A percentile compares a stretch with the other conserved stretches of the same genome.
phyloP scores from a whole-genome alignment of 2,113 vertebrate genomes.

The Todiramphus saurophagus region DNA sequence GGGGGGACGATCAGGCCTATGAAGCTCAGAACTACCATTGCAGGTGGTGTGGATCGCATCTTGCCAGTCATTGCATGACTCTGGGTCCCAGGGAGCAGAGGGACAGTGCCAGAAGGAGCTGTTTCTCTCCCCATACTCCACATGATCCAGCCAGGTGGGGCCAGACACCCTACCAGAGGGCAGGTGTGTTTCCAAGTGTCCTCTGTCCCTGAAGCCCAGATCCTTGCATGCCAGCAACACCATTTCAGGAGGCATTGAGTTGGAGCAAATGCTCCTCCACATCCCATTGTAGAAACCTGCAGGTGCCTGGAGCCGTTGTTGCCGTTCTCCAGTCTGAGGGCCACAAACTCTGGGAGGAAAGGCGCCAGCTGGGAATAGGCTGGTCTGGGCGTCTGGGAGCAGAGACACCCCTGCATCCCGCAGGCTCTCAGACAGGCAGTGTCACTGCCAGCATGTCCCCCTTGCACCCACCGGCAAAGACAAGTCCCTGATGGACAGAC shows the following conservation, averaged over 20 bases:
- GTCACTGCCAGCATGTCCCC: no score
- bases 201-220: neutral
- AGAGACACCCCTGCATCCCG: no score
- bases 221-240: neutral
- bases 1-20: neutral
- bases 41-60: neutral
- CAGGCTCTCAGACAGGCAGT: no score
- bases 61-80: neutral
- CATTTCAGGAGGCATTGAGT: neutral
- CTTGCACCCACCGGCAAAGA: no score
- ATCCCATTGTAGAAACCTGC: no score
- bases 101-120: neutral
- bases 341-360: no score
- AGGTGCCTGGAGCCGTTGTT: no score
- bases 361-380: no score
- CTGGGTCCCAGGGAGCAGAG: neutral
- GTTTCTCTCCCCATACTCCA: neutral
- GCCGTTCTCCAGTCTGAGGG: no score
- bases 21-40: neutral
- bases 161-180: neutral
- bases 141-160: neutral
- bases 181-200: neutral
- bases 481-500: no score
- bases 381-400: no score
- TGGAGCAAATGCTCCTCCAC: no score